Evolutionary conservation across 2,888 invertebrate genomes (phyloP).

Genomic region (Spodoptera picta): DNA sequence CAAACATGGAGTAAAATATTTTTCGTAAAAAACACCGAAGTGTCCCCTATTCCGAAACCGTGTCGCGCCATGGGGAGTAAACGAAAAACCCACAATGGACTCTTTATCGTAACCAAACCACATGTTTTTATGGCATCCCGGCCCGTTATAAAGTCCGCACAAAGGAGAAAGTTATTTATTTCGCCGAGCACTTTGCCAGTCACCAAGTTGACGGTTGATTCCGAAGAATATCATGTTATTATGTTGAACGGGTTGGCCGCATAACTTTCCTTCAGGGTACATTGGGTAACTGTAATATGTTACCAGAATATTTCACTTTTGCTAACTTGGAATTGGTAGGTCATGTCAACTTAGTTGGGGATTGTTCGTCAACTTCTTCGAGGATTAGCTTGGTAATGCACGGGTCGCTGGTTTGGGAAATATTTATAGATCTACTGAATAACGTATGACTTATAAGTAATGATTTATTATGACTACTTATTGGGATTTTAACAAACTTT

Average conservation of each 20-base stretch:
- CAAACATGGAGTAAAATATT: not conserved
- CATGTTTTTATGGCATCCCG: constrained; percentile 63
- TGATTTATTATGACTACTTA: too few species aligned
- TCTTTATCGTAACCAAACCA: constrained; percentile 62
- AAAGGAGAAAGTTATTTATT: constrained; percentile 60
- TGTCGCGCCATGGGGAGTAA: constrained; percentile 39
- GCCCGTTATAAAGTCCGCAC: constrained; percentile 59
- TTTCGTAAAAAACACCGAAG: not conserved
- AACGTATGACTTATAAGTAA: too few species aligned
- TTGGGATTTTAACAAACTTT: too few species aligned
- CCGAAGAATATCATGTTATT: constrained; percentile 26
- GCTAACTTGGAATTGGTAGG: not conserved
- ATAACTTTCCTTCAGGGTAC: not conserved
- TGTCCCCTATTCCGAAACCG: constrained; percentile 25
- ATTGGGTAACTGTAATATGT: constrained; percentile 11
- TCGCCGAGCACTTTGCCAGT: constrained; percentile 47
- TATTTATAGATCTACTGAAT: too few species aligned
- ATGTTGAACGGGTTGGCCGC: constrained; percentile 28
- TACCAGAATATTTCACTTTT: not conserved
- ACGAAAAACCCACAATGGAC: constrained; percentile 54
- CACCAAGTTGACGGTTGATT: constrained; percentile 24
- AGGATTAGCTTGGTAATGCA: too few species aligned
- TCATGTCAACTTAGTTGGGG: not conserved
- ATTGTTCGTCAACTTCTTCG: not conserved
- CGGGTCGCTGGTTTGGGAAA: too few species aligned